Evolutionary conservation across 2,888 invertebrate genomes (phyloP).

Genomic region (Macrosoma leucophasiata): DNA sequence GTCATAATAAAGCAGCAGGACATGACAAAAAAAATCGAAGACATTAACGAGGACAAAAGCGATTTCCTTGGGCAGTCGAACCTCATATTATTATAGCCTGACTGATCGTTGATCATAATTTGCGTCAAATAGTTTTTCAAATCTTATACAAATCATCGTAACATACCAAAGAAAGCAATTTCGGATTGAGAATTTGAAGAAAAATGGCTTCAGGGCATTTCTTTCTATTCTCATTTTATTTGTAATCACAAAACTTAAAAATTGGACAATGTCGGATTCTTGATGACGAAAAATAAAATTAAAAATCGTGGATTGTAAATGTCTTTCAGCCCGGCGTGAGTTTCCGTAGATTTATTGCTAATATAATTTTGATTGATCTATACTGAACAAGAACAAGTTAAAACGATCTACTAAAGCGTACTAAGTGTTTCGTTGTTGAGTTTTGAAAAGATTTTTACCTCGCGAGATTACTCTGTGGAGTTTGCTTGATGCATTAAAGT

Average conservation of each 20-base stretch:
- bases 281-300: constrained; percentile 1
- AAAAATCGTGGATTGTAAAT: constrained; percentile 38
- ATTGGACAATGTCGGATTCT: constrained; percentile 1
- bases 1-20: no score
- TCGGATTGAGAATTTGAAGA: not conserved
- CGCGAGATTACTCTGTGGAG: not conserved
- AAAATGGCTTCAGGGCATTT: not conserved
- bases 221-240: constrained; percentile 2
- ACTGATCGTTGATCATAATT: no score
- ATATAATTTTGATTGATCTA: constrained; percentile 74
- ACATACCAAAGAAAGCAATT: not conserved
- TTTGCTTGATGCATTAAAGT: no score
- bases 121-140: no score
- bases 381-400: constrained; percentile 47
- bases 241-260: not conserved
- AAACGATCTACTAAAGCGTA: constrained; percentile 36
- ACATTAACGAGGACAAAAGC: no score
- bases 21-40: no score
- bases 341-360: constrained; percentile 67
- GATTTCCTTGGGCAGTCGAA: no score
- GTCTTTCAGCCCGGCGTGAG: constrained; percentile 38
- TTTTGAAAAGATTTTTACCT: constrained; percentile 11
- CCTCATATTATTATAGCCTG: no score
- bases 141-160: not conserved
- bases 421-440: constrained; percentile 7